Percentiles rank a stretch among this genome's conserved stretches.
phyloP scores from a whole-genome alignment of 1,140 invertebrate genomes.

The Oreohelix idahoensis region DNA sequence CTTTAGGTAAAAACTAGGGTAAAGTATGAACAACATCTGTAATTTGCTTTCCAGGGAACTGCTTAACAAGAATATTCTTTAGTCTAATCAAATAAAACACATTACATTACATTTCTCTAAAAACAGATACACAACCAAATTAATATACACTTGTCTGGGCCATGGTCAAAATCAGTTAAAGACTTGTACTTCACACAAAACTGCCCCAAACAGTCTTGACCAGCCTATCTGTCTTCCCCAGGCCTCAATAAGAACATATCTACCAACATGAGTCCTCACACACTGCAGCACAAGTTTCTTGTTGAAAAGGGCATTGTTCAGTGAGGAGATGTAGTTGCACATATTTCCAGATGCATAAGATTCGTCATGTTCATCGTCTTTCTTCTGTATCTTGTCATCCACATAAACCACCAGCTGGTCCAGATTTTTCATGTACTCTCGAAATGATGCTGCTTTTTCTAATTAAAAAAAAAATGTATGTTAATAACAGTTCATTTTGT shows the following conservation, averaged over 20 bases:
- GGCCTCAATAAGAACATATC: slow-evolving; percentile 77
- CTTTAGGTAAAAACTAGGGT: no score
- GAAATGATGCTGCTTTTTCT: slow-evolving; percentile 53
- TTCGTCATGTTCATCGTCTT: slow-evolving; percentile 63
- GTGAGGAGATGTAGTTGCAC: slow-evolving; percentile 75
- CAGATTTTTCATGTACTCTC: slow-evolving; percentile 74
- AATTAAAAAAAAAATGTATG: not conserved
- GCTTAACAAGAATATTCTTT: no score
- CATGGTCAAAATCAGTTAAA: no score
- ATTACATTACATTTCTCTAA: no score
- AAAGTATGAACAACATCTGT: no score
- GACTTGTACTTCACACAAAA: slow-evolving; percentile 76
- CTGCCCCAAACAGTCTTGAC: slow-evolving; percentile 75
- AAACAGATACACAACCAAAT: no score
- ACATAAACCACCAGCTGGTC: slow-evolving; percentile 77
- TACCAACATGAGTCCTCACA: slow-evolving; percentile 71
- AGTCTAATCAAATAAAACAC: no score
- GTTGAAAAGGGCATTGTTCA: slow-evolving; percentile 76
- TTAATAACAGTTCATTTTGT: no score
- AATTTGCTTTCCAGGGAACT: no score
- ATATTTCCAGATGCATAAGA: slow-evolving; percentile 67
- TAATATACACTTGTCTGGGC: no score
- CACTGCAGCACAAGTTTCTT: slow-evolving; percentile 75
- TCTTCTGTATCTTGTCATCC: slow-evolving; percentile 71
- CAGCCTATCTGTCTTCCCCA: slow-evolving; percentile 75